Percentiles rank a stretch among this genome's conserved stretches.
Conservation (phyloP, 2,888 invertebrate genomes). For the Netelia melanura region DNA sequence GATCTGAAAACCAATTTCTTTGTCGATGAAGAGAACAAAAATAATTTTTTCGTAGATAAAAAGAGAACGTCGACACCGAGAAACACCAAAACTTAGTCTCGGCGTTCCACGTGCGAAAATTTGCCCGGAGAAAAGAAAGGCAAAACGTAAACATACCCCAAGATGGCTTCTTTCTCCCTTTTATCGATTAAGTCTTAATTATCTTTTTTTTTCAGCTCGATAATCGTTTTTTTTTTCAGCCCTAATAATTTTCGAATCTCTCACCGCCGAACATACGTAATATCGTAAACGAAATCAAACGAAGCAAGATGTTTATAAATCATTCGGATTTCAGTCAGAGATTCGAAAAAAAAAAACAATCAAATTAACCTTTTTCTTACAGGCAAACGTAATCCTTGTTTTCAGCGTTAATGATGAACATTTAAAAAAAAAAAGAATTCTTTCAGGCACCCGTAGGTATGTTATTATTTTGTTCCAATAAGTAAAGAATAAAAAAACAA, state of each 20-base stretch:
- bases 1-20: background rate
- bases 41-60: constrained; percentile 13
- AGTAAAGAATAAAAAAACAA: constrained; percentile 41
- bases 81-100: constrained; percentile 48
- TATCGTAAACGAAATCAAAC: background rate
- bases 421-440: constrained; percentile 67
- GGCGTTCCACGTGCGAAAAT: constrained; percentile 63
- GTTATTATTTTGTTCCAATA: constrained; percentile 84
- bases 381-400: constrained; percentile 72
- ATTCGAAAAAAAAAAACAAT: constrained; percentile 45
- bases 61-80: constrained; percentile 29
- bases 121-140: constrained; percentile 28
- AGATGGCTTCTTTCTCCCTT: constrained; percentile 40
- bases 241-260: constrained; percentile 41
- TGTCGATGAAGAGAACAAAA: constrained; percentile 15
- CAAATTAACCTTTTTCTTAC: constrained; percentile 64
- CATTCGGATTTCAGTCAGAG: constrained; percentile 46
- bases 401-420: constrained; percentile 79
- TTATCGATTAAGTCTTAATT: constrained; percentile 44
- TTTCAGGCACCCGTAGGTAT: constrained; percentile 84
- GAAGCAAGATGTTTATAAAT: background rate
- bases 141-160: constrained; percentile 26
- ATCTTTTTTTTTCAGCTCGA: constrained; percentile 48
- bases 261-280: background rate
- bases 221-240: constrained; percentile 22